phyloP scores from a whole-genome alignment of 2,113 vertebrate genomes.

The Anarrhichthys ocellatus region DNA sequence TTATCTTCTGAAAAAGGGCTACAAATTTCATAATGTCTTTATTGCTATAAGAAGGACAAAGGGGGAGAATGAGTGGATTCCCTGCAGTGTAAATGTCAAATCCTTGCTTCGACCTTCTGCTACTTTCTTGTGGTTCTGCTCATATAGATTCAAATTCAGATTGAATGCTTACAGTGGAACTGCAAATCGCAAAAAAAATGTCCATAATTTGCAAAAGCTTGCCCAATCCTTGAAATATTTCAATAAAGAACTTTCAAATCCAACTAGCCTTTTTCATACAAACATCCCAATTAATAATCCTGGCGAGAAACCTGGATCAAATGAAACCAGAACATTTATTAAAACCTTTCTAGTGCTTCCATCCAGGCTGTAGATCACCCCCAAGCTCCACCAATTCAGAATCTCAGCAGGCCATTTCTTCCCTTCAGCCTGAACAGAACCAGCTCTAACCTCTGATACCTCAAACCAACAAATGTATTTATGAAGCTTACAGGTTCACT shows the following conservation, averaged over 20 bases:
- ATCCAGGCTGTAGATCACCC: constrained; percentile 2
- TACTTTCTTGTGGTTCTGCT: constrained; percentile 13
- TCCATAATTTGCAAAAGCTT: constrained; percentile 2
- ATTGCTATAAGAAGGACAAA: constrained; percentile 13
- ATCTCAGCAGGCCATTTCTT: constrained; percentile 18
- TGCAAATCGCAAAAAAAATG: neutral
- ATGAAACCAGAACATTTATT: neutral
- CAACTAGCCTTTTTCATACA: neutral
- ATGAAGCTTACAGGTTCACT: neutral
- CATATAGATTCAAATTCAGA: constrained; percentile 12
- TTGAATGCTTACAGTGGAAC: neutral
- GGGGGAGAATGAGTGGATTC: constrained; percentile 24
- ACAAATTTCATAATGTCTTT: constrained; percentile 46
- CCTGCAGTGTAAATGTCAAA: constrained; percentile 71
- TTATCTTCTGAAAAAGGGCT: constrained; percentile 56
- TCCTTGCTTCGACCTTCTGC: constrained; percentile 52
- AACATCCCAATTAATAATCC: neutral
- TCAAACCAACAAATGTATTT: neutral
- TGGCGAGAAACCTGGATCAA: neutral
- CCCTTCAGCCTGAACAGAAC: constrained; percentile 2
- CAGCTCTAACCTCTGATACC: neutral
- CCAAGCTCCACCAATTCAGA: constrained; percentile 17
- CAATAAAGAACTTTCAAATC: neutral
- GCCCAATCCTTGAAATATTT: neutral
- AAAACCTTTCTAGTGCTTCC: neutral